phyloP scores from a whole-genome alignment of 2,888 invertebrate genomes.

The Tridacna gigas region DNA sequence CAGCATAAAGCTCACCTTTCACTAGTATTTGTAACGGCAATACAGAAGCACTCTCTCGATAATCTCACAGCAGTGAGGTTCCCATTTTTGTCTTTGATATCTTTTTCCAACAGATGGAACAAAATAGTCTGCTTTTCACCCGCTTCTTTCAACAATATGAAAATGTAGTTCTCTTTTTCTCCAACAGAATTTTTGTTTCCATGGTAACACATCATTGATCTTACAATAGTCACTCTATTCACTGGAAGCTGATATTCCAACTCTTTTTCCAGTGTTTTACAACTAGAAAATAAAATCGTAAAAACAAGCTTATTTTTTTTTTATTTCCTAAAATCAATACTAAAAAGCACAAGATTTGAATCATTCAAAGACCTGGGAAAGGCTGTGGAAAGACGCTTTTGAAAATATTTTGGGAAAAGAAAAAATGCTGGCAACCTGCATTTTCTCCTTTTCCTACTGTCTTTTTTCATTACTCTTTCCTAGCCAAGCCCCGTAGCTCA shows the following conservation, averaged over 20 bases:
- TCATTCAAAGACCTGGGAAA: no score
- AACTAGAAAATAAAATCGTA: slow-evolving; percentile 34
- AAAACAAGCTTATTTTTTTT: no score
- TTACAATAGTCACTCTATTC: slow-evolving; percentile 16
- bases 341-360: no score
- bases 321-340: no score
- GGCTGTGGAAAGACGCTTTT: no score
- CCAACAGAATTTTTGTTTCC: not conserved
- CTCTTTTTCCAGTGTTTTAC: slow-evolving; percentile 30
- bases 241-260: slow-evolving; percentile 37
- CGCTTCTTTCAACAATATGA: slow-evolving; percentile 40
- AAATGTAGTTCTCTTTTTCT: slow-evolving; percentile 38
- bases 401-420: no score
- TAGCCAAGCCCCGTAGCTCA: no score
- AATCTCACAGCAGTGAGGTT: slow-evolving; percentile 31
- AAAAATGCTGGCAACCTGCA: no score
- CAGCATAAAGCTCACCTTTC: slow-evolving; percentile 44
- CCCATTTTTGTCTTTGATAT: slow-evolving; percentile 18
- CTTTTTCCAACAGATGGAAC: slow-evolving; percentile 43
- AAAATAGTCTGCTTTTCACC: slow-evolving; percentile 24
- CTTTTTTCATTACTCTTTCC: no score
- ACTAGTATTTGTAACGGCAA: slow-evolving; percentile 45
- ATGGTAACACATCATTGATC: slow-evolving; percentile 49
- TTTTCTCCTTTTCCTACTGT: no score
- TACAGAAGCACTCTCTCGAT: slow-evolving; percentile 45